Evolutionary conservation across 2,888 invertebrate species (phyloP).

Genomic region (Brenthis hecate): DNA sequence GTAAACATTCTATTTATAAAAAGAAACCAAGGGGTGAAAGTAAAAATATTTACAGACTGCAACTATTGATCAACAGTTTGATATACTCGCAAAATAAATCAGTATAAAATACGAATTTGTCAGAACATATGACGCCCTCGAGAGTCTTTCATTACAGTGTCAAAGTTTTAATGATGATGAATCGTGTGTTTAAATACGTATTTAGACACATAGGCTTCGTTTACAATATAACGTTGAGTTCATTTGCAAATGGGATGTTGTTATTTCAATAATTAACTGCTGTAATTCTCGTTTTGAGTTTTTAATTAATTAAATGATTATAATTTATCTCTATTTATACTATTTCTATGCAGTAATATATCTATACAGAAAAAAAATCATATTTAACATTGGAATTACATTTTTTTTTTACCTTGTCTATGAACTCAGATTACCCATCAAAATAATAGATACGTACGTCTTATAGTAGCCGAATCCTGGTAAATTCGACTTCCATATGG

Average conservation of each 20-base stretch:
- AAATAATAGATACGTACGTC: no score
- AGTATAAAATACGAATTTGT: slow-evolving; percentile 40
- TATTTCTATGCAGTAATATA: no score
- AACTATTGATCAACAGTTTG: slow-evolving; percentile 28
- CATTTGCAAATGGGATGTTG: slow-evolving; percentile 1
- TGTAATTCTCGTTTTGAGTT: not conserved
- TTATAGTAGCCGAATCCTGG: no score
- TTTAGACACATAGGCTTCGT: slow-evolving; percentile 50
- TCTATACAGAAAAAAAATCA: no score
- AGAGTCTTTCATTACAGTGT: slow-evolving; percentile 58
- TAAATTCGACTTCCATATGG: no score
- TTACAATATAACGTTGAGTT: slow-evolving; percentile 14
- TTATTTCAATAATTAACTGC: not conserved
- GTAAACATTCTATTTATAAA: slow-evolving; percentile 15
- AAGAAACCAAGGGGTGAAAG: slow-evolving; percentile 3
- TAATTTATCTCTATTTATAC: no score
- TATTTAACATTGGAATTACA: no score
- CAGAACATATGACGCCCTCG: slow-evolving; percentile 49
- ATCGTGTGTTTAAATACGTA: slow-evolving; percentile 56
- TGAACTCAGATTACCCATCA: no score
- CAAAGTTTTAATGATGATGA: slow-evolving; percentile 69
- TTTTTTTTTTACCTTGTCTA: no score
- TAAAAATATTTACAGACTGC: slow-evolving; percentile 2
- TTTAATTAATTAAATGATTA: no score
- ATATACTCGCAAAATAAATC: slow-evolving; percentile 33